Evolutionary conservation across 2,113 vertebrate genomes (phyloP), one percentile per base, ranked within the genome.

Genomic region (Oriolus oriolus): DNA sequence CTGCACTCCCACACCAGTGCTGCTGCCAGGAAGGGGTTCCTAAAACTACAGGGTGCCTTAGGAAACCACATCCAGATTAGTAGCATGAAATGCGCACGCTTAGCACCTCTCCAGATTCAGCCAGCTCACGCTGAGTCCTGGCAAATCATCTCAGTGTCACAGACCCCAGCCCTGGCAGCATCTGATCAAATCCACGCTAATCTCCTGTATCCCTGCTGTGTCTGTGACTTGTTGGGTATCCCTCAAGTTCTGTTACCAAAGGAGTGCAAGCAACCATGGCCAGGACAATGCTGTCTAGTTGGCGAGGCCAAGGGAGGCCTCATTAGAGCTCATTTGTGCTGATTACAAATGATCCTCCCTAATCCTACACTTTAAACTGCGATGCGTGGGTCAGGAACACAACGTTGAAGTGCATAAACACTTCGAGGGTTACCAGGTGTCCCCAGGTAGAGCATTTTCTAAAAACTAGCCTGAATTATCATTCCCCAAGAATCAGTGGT

Each of bases 281-380:
- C 86, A 87, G 63, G 84, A 69, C 69, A 78, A 64, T 42, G 61
- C 82, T 69, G 57, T 89, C 68, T 75, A 66, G 59, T 85, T 93
- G 87, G 89, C 2, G 3, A 79, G 60, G 66, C 64, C 0, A 0
- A 84, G 44, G 59, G 81, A 90, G 52, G 84, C 64, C 87, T 94
- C 11, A 0, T 90, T 95, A 93, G 71, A 64, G 73, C 68, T 92
- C 44, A 47, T 94, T 90, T 93, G 47, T 87, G 44, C 82, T 60
- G 45, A 89, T 95, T 86, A 93, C 23, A 88, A 56, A 50, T 8
- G 2, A 88, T 84, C 45, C 56, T 88, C 47, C 41, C 35, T 95
- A 90, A 93, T 69, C n/a, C 31, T 75, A 78, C 64, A 41, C 9
- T 8, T 85, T 78, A 78, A 90, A 69, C 52, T 71, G 39, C 0